These are phyloP conservation scores for Iselma pallidipennis DNA, from an alignment of 2,888 invertebrate species.

Conservation along the genomic window DNA sequence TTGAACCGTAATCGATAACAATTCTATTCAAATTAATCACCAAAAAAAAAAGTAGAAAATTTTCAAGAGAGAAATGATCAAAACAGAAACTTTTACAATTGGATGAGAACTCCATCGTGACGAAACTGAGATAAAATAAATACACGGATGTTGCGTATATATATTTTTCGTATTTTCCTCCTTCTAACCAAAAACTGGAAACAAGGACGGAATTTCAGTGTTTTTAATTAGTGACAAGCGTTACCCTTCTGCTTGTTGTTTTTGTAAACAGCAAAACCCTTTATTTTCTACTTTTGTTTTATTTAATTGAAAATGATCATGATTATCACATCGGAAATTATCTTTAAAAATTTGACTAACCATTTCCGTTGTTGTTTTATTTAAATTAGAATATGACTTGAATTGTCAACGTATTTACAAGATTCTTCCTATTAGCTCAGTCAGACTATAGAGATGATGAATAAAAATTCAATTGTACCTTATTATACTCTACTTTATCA, in stretches of 20 bases:
- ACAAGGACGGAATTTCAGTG: background rate
- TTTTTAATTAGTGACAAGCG: conserved; percentile 1
- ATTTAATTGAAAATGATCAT: background rate
- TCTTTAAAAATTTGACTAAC: no score
- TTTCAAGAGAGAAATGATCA: background rate
- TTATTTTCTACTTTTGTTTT: background rate
- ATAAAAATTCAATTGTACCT: background rate
- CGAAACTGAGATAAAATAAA: background rate
- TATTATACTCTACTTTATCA: background rate
- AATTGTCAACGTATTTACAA: no score
- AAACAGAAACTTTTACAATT: background rate
- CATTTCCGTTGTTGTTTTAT: background rate
- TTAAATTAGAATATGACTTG: no score
- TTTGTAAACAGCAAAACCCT: background rate
- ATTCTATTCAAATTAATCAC: background rate
- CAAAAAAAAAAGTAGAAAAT: background rate
- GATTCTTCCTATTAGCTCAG: no score
- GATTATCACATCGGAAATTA: background rate
- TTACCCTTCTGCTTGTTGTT: background rate
- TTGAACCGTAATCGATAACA: background rate
- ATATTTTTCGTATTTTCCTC: background rate
- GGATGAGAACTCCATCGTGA: background rate
- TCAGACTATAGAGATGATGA: no score
- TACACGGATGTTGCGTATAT: background rate
- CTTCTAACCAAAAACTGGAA: background rate